Conservation (phyloP, 2,797 vertebrate genomes). For the Dendrocincla tyrannina region DNA sequence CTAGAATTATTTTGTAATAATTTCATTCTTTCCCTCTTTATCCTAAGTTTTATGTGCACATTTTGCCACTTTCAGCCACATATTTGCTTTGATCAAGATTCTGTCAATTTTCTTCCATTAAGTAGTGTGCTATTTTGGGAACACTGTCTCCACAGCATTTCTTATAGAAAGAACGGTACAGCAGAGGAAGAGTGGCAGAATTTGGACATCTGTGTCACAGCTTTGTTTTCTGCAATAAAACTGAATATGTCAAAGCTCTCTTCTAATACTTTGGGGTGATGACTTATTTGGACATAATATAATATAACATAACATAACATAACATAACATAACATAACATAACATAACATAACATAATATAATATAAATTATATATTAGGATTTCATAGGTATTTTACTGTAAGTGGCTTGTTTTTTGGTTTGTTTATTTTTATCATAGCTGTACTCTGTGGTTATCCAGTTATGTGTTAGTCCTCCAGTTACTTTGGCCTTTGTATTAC, state of each 20-base stretch:
- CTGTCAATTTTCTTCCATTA: neutral
- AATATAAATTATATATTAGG: neutral
- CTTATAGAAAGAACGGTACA: neutral
- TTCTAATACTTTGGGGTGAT: neutral
- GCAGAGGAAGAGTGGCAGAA: neutral
- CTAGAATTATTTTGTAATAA: neutral
- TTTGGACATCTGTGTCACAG: neutral
- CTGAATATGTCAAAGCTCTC: neutral
- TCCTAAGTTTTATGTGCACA: neutral
- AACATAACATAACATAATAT: neutral
- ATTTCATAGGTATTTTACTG: neutral
- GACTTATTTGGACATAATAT: neutral
- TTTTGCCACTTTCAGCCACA: neutral
- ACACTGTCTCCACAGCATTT: neutral
- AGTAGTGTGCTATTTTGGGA: neutral
- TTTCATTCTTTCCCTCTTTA: neutral
- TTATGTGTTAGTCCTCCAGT: neutral
- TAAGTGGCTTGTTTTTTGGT: neutral
- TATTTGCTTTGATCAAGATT: neutral
- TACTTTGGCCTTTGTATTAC: neutral
- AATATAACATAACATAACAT: too few species aligned
- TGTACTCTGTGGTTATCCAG: neutral
- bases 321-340: neutral
- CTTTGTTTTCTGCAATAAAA: constrained; percentile 10
- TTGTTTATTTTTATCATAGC: neutral